Percentiles rank a stretch among this genome's conserved stretches.
phyloP scores from a whole-genome alignment of 2,888 invertebrate genomes.

The Frankliniella fusca region DNA sequence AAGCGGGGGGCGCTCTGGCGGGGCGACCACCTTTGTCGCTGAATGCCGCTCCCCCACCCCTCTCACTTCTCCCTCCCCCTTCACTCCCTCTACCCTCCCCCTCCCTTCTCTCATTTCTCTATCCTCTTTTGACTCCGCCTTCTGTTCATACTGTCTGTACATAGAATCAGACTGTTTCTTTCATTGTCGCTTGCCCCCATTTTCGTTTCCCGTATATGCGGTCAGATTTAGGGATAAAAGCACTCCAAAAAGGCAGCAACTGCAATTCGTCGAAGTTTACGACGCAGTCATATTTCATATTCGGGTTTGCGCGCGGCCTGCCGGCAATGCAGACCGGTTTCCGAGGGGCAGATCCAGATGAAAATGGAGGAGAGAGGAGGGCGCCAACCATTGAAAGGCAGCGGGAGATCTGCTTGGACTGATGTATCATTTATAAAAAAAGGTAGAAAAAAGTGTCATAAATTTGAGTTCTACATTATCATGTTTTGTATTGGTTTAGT shows the following conservation, averaged over 20 bases:
- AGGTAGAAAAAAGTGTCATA: too few relatives aligned
- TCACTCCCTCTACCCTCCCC: not conserved
- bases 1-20: not conserved
- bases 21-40: not conserved
- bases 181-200: not conserved
- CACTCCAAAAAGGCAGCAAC: not conserved
- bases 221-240: not conserved
- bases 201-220: not conserved
- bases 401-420: too few relatives aligned
- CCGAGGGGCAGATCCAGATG: too few relatives aligned
- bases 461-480: too few relatives aligned
- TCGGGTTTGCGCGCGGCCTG: not conserved
- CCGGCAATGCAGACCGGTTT: too few relatives aligned
- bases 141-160: not conserved
- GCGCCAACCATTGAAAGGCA: too few relatives aligned
- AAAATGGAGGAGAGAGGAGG: too few relatives aligned
- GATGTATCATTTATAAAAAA: too few relatives aligned
- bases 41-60: not conserved
- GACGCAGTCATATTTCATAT: slow-evolving; percentile 1
- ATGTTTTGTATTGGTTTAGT: too few relatives aligned
- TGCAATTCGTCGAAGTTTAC: not conserved
- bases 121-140: not conserved
- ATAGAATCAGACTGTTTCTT: not conserved
- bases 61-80: not conserved
- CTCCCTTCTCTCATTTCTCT: not conserved